Evolutionary conservation across 2,113 vertebrate genomes (phyloP), one percentile per base, ranked within the genome.

Genomic region (Cyprinodon tularosa): DNA sequence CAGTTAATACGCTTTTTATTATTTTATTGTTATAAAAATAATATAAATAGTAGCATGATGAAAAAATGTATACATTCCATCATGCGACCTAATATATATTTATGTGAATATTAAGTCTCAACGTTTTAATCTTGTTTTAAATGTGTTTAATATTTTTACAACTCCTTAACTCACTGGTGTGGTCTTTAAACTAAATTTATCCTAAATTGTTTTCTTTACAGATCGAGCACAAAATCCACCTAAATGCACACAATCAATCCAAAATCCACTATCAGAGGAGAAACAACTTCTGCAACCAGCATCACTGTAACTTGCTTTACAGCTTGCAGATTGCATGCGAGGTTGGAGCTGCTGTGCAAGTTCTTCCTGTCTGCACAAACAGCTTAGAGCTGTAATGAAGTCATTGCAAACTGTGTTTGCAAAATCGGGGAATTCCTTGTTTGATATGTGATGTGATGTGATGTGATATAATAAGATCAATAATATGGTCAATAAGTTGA

Each of bases 151-250:
- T 14, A 12, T 38, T 62, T 62, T 37, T 15, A 62, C 13, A 14
- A 10, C 4, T 48, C 12, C 12, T 36, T 38, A 13, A 62, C 12
- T n/a, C 22, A 10, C 11, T 12, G 4, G 4, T n/a, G n/a, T n/a
- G 20, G 20, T 10, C 22, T 50, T 70, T 17, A 12, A 40, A 12
- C 1, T 45, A 0, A 29, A 22, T 5, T 62, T 2, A 38, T 38
- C 3, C 0, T 20, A 50, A 71, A 48, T 0, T 62, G 40, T 15
- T 81, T 71, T 53, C 37, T 77, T 60, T 17, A 42, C 74, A 82
- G 77, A 1, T 3, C 3, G 8, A 44, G 0, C 2, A 14, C 0
- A 0, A 0, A 0, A 2, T 2, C 20, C 2, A 1, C 0, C 1
- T 70, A 20, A 48, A 62, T 1, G 4, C 67, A 7, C 4, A 12